phyloP scores from a whole-genome alignment of 2,797 vertebrate species.

The Tapera naevia region DNA sequence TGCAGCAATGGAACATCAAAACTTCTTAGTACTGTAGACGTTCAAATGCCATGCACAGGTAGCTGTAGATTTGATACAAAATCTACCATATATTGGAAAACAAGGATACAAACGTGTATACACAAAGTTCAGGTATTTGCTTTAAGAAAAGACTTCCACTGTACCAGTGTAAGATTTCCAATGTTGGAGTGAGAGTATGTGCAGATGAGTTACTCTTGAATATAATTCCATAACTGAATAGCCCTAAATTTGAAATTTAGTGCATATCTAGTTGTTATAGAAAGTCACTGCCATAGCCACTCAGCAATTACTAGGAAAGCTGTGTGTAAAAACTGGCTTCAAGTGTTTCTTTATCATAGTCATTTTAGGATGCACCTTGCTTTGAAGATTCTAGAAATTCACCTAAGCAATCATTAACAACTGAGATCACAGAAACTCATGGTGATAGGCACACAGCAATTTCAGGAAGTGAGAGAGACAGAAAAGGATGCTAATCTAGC shows the following conservation, averaged over 20 bases:
- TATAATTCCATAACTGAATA: neutral
- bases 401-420: neutral
- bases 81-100: neutral
- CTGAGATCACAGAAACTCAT: neutral
- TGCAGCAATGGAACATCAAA: neutral
- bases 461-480: neutral
- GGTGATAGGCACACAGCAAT: neutral
- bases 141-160: neutral
- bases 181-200: neutral
- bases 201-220: neutral
- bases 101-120: neutral
- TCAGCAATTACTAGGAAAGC: neutral
- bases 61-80: neutral
- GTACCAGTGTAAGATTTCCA: neutral
- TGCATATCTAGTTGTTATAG: neutral
- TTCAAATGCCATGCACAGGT: neutral
- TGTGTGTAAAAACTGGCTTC: rapidly evolving
- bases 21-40: neutral
- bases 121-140: neutral
- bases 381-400: slow-evolving; percentile 7
- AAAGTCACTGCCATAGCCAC: neutral
- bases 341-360: neutral
- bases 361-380: neutral
- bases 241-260: neutral
- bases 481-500: neutral